Evolutionary conservation across 2,797 vertebrate genomes (phyloP), one percentile per base, ranked within the genome.

Genomic region (Melopsittacus undulatus): DNA sequence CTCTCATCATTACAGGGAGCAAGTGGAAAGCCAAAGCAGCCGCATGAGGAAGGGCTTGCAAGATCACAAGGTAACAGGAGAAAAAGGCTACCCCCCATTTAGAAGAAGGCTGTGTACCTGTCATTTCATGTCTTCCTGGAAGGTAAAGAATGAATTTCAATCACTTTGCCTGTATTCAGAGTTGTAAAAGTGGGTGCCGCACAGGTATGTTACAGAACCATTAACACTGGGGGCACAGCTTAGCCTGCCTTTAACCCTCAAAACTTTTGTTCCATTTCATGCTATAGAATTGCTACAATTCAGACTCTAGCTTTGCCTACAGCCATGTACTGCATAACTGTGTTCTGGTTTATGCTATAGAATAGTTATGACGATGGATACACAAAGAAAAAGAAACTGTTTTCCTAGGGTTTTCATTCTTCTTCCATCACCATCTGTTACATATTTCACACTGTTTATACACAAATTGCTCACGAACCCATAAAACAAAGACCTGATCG

Each of bases 311-410:
- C 61, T 80, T 46, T 59, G 34, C 85, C 72, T 57, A 48, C 10
- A 87, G 51, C 15, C 26, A 32, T 0, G 3, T 29, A 54, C 61
- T 62, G 66, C 1, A 0, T 7, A 70, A 66, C 0, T 48, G 12
- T 43, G 16, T 23, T 83, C 73, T 48, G 5, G 2, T 56, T 86
- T 43, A 34, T 34, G 27, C 45, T 66, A 34, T 1, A 32, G 5
- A 74, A 43, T 27, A 38, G 22, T 34, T 73, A 43, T 46, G 57
- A 82, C 12, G 7, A 81, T 4, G 26, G 32, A 69, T 15, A 56
- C 5, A 36, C 10, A 23, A 69, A 20, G 29, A 75, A 75, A 70
- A 92, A 67, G 4, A 23, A 82, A 52, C 5, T 49, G 2, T 83
- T 72, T 64, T 86, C 45, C 40, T 43, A 26, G 1, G 2, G 10